Evolutionary conservation across 2,888 invertebrate genomes (phyloP).

Genomic region (Apomyelois bistriatella): DNA sequence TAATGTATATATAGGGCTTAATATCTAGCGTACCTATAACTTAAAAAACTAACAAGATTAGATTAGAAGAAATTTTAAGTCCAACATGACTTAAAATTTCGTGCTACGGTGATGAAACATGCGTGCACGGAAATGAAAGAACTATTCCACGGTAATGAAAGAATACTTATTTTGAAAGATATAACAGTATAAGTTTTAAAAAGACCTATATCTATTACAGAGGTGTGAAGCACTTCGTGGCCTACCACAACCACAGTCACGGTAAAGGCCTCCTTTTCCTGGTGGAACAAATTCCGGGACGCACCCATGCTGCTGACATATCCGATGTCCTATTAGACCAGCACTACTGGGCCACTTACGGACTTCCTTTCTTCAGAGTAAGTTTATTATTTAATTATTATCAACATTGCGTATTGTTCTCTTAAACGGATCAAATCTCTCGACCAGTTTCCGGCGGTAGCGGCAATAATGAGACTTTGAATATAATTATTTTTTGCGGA

Average conservation of each 20-base stretch:
- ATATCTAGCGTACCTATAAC: too few relatives aligned
- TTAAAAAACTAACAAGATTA: too few relatives aligned
- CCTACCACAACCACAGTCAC: constrained; percentile 51
- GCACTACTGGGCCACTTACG: constrained; percentile 87
- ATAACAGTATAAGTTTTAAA: background rate
- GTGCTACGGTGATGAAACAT: too few relatives aligned
- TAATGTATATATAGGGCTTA: too few relatives aligned
- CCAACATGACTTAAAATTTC: too few relatives aligned
- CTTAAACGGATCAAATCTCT: too few relatives aligned
- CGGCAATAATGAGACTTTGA: too few relatives aligned
- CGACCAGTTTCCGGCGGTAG: too few relatives aligned
- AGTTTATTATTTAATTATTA: constrained; percentile 18
- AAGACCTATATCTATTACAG: constrained; percentile 29
- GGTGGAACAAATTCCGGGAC: constrained; percentile 87
- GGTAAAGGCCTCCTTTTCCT: constrained; percentile 81
- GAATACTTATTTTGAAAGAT: background rate
- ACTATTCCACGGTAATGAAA: too few relatives aligned
- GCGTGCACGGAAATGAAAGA: too few relatives aligned
- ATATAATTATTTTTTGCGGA: too few relatives aligned
- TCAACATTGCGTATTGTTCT: background rate
- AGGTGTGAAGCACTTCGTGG: constrained; percentile 59
- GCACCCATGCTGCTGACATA: constrained; percentile 83
- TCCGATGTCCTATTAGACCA: constrained; percentile 81
- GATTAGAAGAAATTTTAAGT: too few relatives aligned
- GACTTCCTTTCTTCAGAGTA: constrained; percentile 76